Conservation (phyloP, 2,888 invertebrate genomes). For the Catocala sponsa region DNA sequence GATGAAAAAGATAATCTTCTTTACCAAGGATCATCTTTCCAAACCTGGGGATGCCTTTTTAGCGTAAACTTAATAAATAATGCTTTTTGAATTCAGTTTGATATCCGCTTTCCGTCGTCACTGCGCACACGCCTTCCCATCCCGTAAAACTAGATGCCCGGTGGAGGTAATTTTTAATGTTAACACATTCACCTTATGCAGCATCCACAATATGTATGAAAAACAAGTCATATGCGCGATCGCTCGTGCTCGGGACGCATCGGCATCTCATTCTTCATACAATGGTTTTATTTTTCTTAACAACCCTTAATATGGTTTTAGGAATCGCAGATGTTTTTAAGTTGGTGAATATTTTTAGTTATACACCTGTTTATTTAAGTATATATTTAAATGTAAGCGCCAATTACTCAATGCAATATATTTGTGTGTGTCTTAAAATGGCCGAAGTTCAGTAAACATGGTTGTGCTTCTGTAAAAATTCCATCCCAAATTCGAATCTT, state of each 20-base stretch:
- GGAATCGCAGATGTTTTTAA: background rate
- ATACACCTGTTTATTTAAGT: too few relatives aligned
- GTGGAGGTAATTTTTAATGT: conserved; percentile 46
- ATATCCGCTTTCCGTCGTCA: background rate
- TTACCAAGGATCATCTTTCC: too few relatives aligned
- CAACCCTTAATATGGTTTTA: conserved; percentile 1
- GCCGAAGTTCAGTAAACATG: too few relatives aligned
- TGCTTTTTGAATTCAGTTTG: background rate
- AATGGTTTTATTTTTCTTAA: conserved; percentile 9
- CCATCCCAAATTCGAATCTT: too few relatives aligned
- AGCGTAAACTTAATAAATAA: too few relatives aligned
- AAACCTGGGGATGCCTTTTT: too few relatives aligned
- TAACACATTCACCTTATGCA: conserved; percentile 38
- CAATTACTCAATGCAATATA: too few relatives aligned
- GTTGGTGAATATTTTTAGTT: too few relatives aligned
- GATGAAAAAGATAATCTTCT: too few relatives aligned
- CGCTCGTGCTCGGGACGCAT: conserved; percentile 36
- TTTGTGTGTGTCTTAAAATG: too few relatives aligned
- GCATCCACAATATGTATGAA: conserved; percentile 26
- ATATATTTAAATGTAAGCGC: too few relatives aligned
- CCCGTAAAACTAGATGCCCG: conserved; percentile 30
- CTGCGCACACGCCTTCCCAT: conserved; percentile 16
- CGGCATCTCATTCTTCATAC: conserved; percentile 7
- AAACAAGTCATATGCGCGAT: conserved; percentile 36
- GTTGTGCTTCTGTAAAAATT: too few relatives aligned